Evolutionary conservation across 2,888 invertebrate species (phyloP).

Genomic region (Dryocosmus kuriphilus): DNA sequence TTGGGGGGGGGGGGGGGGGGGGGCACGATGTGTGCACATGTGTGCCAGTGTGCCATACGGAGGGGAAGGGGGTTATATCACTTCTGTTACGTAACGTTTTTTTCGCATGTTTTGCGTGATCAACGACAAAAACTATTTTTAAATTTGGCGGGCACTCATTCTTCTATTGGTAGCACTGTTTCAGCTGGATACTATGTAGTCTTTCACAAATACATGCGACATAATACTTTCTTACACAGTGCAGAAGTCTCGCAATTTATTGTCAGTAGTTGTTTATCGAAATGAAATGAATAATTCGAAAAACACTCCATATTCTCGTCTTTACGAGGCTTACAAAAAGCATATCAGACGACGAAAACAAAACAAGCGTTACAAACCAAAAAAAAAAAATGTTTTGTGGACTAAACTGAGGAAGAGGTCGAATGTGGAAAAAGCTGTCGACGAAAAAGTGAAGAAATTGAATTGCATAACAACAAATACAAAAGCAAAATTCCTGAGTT

Average conservation of each 20-base stretch:
- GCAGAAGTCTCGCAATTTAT: too few species aligned
- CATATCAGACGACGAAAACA: too few species aligned
- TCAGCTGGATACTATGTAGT: neutral
- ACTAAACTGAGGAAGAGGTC: neutral
- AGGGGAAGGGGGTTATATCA: too few species aligned
- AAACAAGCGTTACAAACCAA: neutral
- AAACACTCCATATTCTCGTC: too few species aligned
- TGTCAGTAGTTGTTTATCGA: too few species aligned
- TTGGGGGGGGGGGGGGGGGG: neutral
- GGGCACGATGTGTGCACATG: neutral
- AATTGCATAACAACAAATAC: neutral
- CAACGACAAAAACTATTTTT: neutral
- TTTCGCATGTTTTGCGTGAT: neutral
- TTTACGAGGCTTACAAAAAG: too few species aligned
- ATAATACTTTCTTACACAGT: too few species aligned
- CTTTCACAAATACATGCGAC: too few species aligned
- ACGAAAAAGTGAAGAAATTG: constrained; percentile 8
- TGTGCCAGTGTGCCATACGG: too few species aligned
- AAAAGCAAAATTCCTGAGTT: neutral
- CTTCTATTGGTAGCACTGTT: neutral
- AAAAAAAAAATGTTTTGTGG: constrained; percentile 3
- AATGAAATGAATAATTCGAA: too few species aligned
- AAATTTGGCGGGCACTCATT: too few species aligned
- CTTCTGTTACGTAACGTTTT: neutral
- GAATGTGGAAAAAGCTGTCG: neutral